Evolutionary conservation across 92 coral and sea anemone species (phyloP), one percentile per base, ranked within the genome.

Genomic region (Ricordea florida): DNA sequence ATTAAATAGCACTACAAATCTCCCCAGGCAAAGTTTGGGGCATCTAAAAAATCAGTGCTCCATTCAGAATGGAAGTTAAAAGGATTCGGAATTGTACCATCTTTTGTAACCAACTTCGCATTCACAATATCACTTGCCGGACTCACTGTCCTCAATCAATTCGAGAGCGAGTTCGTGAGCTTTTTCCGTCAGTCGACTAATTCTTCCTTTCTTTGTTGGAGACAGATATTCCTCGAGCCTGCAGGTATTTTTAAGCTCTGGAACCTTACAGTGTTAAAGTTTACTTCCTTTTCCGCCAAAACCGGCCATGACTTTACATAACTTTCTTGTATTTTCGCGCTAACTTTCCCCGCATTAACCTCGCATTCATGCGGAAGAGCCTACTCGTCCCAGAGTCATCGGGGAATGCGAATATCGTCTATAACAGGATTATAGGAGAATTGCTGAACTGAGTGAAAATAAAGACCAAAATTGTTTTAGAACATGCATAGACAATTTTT

Each of bases 161-260:
- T 62, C 56, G 1, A 62, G 18, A 8, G 25, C 25, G 21, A 34
- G 56, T 62, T 62, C 69, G 27, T 33, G 56, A 20, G 20, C 69
- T 62, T 36, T 33, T 0, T 4, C 48, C 3, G 11, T 16, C 30
- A 62, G 25, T 7, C 69, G 10, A 62, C 7, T 3, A 62, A 21
- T 32, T 36, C 69, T 36, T 33, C 24, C 24, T 16, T 11, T 33
- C 18, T n/a, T n/a, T n/a, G n/a, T n/a, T n/a, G n/a, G n/a, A n/a
- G n/a, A n/a, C n/a, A n/a, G n/a, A n/a, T n/a, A 62, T 62, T 36
- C 69, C 69, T 17, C 69, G 69, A n/a, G 6, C 47, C 26, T 61
- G 69, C 48, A 61, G 15, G 48, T 61, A 61, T 36, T 16, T 36
- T 48, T 48, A 8, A 48, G 18, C 21, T 48, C 57, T 9, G 57